phyloP scores from a whole-genome alignment of 2,113 vertebrate species.

The Pholis gunnellus region DNA sequence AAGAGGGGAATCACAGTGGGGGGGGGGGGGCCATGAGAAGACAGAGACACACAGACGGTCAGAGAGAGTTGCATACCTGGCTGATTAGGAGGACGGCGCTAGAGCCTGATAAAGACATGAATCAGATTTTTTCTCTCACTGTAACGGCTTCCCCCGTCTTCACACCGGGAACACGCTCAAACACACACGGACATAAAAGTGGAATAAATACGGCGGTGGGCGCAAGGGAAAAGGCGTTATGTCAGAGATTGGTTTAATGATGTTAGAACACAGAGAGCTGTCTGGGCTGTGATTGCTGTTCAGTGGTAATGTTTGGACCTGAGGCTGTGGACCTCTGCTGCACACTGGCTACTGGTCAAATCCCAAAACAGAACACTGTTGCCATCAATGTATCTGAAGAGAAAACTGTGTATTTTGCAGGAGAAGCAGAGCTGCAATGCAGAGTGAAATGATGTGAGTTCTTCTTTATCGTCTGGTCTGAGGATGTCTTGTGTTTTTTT shows the following conservation, averaged over 20 bases:
- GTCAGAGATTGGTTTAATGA: constrained; percentile 61
- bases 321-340: constrained; percentile 24
- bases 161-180: constrained; percentile 47
- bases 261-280: constrained; percentile 44
- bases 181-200: constrained; percentile 56
- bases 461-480: constrained; percentile 43
- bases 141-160: constrained; percentile 44
- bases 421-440: constrained; percentile 56
- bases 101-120: constrained; percentile 66
- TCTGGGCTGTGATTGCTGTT: constrained; percentile 25
- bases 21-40: constrained; percentile 6
- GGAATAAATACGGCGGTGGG: constrained; percentile 63
- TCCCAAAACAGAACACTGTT: not conserved
- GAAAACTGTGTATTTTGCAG: constrained; percentile 4
- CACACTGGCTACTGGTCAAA: constrained; percentile 32
- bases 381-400: not conserved
- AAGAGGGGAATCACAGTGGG: constrained; percentile 26
- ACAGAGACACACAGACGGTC: constrained; percentile 38
- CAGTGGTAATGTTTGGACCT: constrained; percentile 46
- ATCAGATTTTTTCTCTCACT: constrained; percentile 43
- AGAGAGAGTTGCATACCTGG: constrained; percentile 63
- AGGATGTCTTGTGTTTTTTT: constrained; percentile 39
- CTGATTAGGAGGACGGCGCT: constrained; percentile 65
- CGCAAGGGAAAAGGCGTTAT: constrained; percentile 45
- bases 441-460: constrained; percentile 32